phyloP scores from a whole-genome alignment of 2,113 vertebrate genomes.

The Ivindomyrus marchei region DNA sequence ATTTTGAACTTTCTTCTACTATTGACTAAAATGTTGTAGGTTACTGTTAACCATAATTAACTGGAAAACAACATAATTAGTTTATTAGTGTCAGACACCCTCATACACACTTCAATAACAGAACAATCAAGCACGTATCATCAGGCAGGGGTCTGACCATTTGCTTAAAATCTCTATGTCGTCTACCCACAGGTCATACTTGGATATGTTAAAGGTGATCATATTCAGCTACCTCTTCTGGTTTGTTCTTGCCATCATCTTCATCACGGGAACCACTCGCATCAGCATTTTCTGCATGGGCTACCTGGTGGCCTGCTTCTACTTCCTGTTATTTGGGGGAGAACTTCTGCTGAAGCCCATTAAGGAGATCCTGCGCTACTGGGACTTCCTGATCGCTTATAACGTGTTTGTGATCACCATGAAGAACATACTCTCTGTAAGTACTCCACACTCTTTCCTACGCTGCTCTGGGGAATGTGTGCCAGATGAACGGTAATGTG shows the following conservation, averaged over 20 bases:
- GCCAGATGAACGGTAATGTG: not conserved
- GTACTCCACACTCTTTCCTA: conserved; percentile 29
- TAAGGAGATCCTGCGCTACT: conserved; percentile 87
- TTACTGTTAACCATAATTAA: not conserved
- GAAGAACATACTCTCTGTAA: conserved; percentile 95
- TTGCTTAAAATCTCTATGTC: not conserved
- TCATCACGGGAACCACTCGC: conserved; percentile 93
- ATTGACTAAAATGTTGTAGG: not conserved
- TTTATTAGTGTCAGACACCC: not conserved
- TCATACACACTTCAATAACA: not conserved
- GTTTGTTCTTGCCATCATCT: conserved; percentile 98
- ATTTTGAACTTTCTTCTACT: not conserved
- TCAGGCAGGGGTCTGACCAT: not conserved
- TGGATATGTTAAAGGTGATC: conserved; percentile 97
- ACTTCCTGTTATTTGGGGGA: conserved; percentile 94
- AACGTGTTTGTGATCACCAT: conserved; percentile 98
- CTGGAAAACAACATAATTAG: not conserved
- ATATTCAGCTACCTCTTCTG: conserved; percentile 98
- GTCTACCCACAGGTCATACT: conserved; percentile 78
- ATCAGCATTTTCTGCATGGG: conserved; percentile 99
- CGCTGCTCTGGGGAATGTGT: not conserved
- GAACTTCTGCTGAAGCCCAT: conserved; percentile 90
- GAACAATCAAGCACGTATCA: not conserved
- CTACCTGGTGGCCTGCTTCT: conserved; percentile 96
- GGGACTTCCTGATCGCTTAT: conserved; percentile 98